A percentile compares a stretch with the other conserved stretches of the same genome.
Evolutionary conservation across 2,113 vertebrate genomes (phyloP).

Genomic region (Seriola rivoliana): DNA sequence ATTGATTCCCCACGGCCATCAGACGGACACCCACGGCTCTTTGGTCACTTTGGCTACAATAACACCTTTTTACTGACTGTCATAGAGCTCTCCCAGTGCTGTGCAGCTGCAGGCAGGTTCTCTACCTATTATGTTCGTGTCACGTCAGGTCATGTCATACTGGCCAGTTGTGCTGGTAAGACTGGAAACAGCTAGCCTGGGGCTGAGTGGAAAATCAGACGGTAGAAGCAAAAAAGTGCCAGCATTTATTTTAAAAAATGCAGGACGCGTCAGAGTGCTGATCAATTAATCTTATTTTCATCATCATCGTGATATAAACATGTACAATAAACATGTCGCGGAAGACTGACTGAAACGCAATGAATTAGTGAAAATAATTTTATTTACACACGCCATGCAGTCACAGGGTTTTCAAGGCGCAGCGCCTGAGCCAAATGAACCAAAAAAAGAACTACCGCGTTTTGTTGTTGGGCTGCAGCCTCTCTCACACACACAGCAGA

Average conservation of each 20-base stretch:
- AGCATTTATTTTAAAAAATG: neutral
- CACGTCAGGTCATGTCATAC: constrained; percentile 49
- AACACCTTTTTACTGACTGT: constrained; percentile 41
- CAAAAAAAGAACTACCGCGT: no score
- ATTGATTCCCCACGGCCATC: constrained; percentile 62
- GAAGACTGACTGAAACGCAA: no score
- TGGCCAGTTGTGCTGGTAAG: constrained; percentile 16
- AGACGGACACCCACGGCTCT: constrained; percentile 68
- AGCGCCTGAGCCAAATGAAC: no score
- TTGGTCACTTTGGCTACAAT: constrained; percentile 50
- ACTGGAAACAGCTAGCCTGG: neutral
- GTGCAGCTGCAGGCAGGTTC: constrained; percentile 29
- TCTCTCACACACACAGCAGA: no score
- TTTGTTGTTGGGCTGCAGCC: no score
- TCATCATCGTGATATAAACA: no score
- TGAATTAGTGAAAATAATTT: no score
- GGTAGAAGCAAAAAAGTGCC: neutral
- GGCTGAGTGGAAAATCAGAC: neutral
- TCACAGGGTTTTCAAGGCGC: no score
- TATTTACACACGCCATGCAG: no score
- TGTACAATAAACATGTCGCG: no score
- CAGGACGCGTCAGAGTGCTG: no score
- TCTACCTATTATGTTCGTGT: constrained; percentile 58
- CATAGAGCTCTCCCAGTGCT: constrained; percentile 22
- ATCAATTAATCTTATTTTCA: no score